A percentile compares a stretch with the other conserved stretches of the same genome.
phyloP scores from a whole-genome alignment of 2,888 invertebrate species.

The Polyommatus icarus region DNA sequence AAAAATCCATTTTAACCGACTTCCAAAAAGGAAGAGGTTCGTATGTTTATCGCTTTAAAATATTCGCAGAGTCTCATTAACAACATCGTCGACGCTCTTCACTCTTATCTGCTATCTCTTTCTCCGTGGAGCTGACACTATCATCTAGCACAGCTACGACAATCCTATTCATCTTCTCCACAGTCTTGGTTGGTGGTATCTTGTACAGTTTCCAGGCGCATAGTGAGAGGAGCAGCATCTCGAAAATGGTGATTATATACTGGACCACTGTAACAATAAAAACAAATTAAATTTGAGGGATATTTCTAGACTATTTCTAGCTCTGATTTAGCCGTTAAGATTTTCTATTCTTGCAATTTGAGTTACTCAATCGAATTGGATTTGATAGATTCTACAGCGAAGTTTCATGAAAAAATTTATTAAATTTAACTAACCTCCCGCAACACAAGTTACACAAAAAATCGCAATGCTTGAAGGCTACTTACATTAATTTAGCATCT shows the following conservation, averaged over 20 bases:
- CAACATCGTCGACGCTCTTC: not conserved
- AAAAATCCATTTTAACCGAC: too few relatives aligned
- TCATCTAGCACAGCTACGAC: conserved; percentile 65
- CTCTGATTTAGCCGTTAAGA: too few relatives aligned
- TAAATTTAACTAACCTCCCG: too few relatives aligned
- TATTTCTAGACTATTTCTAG: too few relatives aligned
- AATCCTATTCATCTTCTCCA: conserved; percentile 55
- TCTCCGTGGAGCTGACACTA: conserved; percentile 44
- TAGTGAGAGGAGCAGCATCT: conserved; percentile 84
- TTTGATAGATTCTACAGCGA: too few relatives aligned
- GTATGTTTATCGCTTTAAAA: not conserved
- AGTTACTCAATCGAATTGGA: too few relatives aligned
- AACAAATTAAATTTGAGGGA: too few relatives aligned
- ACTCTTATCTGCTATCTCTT: conserved; percentile 27
- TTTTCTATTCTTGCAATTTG: too few relatives aligned
- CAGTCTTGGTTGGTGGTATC: conserved; percentile 56
- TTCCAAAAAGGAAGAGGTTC: too few relatives aligned
- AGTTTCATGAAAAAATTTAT: too few relatives aligned
- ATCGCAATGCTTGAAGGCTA: not conserved
- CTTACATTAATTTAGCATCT: not conserved
- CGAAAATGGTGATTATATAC: conserved; percentile 83
- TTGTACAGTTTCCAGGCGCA: conserved; percentile 83
- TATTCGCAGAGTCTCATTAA: not conserved
- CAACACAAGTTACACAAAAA: conserved; percentile 24
- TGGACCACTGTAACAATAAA: conserved; percentile 80